phyloP scores from a whole-genome alignment of 2,113 vertebrate genomes.

The Ia io region DNA sequence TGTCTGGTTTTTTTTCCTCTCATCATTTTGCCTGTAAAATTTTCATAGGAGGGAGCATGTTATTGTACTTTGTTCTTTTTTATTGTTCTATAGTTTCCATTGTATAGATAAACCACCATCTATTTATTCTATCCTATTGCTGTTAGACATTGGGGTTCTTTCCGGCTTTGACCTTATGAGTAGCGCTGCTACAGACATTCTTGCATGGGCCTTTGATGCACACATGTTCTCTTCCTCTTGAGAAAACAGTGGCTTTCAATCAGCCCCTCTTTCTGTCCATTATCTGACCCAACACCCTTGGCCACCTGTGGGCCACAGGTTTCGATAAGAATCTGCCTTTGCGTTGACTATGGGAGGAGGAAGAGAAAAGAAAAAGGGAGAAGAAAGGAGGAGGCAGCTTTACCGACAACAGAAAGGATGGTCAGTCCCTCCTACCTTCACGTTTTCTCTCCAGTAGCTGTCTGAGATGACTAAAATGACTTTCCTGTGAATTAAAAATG shows the following conservation, averaged over 20 bases:
- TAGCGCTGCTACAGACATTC: not conserved
- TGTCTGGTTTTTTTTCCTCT: not conserved
- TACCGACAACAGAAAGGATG: not conserved
- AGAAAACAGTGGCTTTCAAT: not conserved
- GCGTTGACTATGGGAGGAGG: not conserved
- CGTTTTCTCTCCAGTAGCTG: not conserved
- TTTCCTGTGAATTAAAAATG: slow-evolving; percentile 20
- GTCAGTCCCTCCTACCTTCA: not conserved
- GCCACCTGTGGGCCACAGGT: not conserved
- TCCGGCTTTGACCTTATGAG: not conserved
- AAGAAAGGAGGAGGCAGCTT: not conserved
- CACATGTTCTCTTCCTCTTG: not conserved
- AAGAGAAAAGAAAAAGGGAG: not conserved
- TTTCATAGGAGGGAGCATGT: not conserved
- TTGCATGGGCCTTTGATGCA: not conserved
- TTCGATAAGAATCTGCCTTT: not conserved
- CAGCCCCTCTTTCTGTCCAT: not conserved
- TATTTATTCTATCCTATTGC: not conserved
- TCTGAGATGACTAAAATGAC: not conserved
- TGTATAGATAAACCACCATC: not conserved
- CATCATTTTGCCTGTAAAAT: not conserved
- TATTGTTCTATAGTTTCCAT: not conserved
- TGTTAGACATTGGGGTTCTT: not conserved
- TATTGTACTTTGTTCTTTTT: not conserved
- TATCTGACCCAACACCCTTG: not conserved